These are phyloP conservation scores for Magallana angulata DNA, from an alignment of 1,140 invertebrate species.

Conservation along the genomic window DNA sequence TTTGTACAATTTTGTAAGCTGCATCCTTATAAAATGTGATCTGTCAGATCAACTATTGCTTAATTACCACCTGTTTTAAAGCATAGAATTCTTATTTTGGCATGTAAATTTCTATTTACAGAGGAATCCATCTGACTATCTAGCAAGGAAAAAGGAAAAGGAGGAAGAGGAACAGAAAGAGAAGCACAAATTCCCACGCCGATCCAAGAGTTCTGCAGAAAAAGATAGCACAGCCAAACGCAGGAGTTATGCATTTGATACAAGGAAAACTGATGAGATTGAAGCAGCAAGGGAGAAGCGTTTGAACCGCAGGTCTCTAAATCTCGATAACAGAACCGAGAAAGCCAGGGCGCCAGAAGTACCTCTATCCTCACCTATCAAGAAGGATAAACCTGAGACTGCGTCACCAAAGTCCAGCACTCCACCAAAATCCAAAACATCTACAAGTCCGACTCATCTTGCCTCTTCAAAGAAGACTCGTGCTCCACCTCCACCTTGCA, in stretches of 20 bases:
- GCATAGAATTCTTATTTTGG: not conserved
- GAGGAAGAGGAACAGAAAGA: constrained; percentile 68
- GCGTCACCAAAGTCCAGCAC: not conserved
- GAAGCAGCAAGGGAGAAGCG: constrained; percentile 63
- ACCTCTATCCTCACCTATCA: not conserved
- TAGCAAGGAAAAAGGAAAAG: constrained; percentile 64
- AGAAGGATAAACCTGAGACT: constrained; percentile 27
- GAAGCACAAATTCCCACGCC: constrained; percentile 59
- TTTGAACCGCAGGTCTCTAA: constrained; percentile 65
- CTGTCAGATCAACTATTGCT: not conserved
- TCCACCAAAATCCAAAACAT: not conserved
- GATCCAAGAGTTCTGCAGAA: constrained; percentile 56
- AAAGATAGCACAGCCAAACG: constrained; percentile 55
- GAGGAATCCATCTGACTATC: constrained; percentile 73
- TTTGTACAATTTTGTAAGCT: constrained; percentile 26
- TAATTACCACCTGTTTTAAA: not conserved
- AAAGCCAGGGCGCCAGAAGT: constrained; percentile 24
- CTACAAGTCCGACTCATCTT: constrained; percentile 24
- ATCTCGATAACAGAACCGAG: constrained; percentile 54
- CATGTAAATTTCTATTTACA: constrained; percentile 55
- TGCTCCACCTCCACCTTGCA: constrained; percentile 48
- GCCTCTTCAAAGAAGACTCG: constrained; percentile 50
- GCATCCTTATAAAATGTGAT: not conserved
- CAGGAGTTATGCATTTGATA: constrained; percentile 45
- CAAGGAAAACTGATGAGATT: constrained; percentile 53